Evolutionary conservation across 2,888 invertebrate species (phyloP).

Genomic region (Drosophila percnosoma): DNA sequence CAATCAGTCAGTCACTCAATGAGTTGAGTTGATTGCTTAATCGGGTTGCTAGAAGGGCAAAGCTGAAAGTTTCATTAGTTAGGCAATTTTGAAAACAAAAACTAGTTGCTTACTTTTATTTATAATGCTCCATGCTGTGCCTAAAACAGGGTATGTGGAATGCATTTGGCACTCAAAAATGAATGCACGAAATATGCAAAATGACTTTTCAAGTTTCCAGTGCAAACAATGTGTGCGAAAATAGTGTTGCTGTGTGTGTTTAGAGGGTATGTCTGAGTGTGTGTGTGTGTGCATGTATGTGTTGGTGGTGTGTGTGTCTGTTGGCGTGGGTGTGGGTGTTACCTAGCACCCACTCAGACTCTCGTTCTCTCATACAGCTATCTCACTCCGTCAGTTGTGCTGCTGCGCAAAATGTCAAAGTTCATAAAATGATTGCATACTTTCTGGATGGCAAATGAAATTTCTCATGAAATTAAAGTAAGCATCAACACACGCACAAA

Average conservation of each 20-base stretch:
- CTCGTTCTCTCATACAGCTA: background rate
- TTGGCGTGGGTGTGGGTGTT: constrained; percentile 21
- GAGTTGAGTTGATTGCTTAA: background rate
- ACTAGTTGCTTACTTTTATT: background rate
- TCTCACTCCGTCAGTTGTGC: constrained; percentile 7
- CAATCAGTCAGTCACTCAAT: constrained; percentile 25
- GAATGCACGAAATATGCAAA: constrained; percentile 53
- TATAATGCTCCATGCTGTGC: background rate
- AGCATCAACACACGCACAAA: constrained; percentile 31
- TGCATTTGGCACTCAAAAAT: constrained; percentile 19
- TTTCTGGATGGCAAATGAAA: constrained; percentile 54
- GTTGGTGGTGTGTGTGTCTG: constrained; percentile 21
- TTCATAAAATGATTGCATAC: constrained; percentile 66
- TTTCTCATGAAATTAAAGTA: constrained; percentile 62
- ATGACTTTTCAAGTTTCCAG: constrained; percentile 48
- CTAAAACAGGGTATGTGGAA: background rate
- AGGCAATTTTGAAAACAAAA: background rate
- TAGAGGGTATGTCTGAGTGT: constrained; percentile 16
- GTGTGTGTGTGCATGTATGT: constrained; percentile 19
- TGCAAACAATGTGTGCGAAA: constrained; percentile 33
- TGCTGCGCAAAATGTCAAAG: constrained; percentile 58
- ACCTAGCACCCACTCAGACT: constrained; percentile 5
- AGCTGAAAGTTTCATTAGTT: background rate
- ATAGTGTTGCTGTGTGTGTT: constrained; percentile 15
- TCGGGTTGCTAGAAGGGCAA: background rate